A percentile compares a stretch with the other conserved stretches of the same genome.
Conservation (phyloP, 2,113 vertebrate genomes). For the Anas platyrhynchos region DNA sequence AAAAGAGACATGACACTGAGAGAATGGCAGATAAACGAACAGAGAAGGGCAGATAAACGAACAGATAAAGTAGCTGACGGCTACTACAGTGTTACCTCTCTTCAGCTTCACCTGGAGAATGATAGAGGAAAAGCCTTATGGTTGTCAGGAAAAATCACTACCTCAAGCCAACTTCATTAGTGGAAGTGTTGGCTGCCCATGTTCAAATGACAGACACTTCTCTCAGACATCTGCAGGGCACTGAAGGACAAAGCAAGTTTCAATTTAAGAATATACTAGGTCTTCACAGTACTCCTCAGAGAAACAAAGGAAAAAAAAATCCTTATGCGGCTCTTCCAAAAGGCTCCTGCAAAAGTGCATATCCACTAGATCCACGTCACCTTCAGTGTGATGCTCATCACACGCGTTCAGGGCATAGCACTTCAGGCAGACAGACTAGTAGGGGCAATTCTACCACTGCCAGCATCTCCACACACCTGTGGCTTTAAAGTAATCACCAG, state of each 20-base stretch:
- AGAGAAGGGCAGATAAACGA: not conserved
- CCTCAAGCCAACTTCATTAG: not conserved
- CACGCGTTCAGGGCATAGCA: not conserved
- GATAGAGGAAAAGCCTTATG: rapidly evolving
- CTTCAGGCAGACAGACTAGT: not conserved
- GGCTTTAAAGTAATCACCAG: not conserved
- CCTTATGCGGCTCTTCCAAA: not conserved
- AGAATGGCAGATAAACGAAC: not conserved
- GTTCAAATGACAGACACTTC: not conserved
- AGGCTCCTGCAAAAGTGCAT: not conserved
- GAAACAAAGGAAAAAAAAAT: not conserved
- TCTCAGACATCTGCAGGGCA: not conserved
- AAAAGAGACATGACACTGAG: not conserved
- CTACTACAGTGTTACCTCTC: not conserved
- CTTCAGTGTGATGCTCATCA: not conserved
- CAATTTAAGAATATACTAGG: not conserved
- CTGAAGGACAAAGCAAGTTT: not conserved
- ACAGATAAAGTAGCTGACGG: not conserved
- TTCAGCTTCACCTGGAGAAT: not conserved
- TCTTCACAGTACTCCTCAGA: not conserved
- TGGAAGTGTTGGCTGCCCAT: not conserved
- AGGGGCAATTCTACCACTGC: not conserved
- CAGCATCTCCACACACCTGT: not conserved
- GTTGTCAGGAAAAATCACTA: not conserved
- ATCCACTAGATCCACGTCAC: not conserved